Percentiles rank a stretch among this genome's conserved stretches.
Evolutionary conservation across 2,113 vertebrate genomes (phyloP).

Genomic region (Pomatorhinus ruficollis): DNA sequence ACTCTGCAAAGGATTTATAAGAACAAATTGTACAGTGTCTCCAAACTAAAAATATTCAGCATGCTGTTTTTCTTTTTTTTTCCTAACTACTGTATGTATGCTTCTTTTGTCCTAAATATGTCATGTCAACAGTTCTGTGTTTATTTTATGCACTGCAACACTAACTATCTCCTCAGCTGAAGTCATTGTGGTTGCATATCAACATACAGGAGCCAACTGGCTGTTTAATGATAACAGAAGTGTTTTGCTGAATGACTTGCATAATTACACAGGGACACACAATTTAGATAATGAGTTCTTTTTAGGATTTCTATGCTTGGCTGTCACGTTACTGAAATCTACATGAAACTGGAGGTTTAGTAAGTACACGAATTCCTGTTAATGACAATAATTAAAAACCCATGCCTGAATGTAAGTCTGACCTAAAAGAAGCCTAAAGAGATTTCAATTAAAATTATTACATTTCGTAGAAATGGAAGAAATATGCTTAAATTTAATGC

Average conservation of each 20-base stretch:
- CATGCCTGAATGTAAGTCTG: not conserved
- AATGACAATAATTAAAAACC: not conserved
- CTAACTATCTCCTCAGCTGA: not conserved
- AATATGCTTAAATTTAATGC: not conserved
- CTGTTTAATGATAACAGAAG: constrained; percentile 5
- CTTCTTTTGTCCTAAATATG: constrained; percentile 54
- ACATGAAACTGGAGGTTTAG: not conserved
- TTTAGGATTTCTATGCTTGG: not conserved
- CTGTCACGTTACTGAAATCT: not conserved
- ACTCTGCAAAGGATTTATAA: constrained; percentile 3
- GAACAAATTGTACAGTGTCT: constrained; percentile 21
- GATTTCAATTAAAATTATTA: not conserved
- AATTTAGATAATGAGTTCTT: not conserved
- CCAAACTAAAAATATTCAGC: constrained; percentile 7
- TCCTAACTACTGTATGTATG: not conserved
- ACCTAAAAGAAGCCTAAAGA: not conserved
- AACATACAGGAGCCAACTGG: not conserved
- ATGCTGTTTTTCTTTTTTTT: not conserved
- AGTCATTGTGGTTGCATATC: not conserved
- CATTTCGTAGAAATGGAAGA: not conserved
- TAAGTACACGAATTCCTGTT: not conserved
- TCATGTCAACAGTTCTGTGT: constrained; percentile 13
- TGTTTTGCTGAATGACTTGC: constrained; percentile 3
- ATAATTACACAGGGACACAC: not conserved
- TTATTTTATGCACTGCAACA: not conserved